A percentile compares a stretch with the other conserved stretches of the same genome.
Conservation (phyloP, 2,888 invertebrate genomes). For the Hyalella azteca region DNA sequence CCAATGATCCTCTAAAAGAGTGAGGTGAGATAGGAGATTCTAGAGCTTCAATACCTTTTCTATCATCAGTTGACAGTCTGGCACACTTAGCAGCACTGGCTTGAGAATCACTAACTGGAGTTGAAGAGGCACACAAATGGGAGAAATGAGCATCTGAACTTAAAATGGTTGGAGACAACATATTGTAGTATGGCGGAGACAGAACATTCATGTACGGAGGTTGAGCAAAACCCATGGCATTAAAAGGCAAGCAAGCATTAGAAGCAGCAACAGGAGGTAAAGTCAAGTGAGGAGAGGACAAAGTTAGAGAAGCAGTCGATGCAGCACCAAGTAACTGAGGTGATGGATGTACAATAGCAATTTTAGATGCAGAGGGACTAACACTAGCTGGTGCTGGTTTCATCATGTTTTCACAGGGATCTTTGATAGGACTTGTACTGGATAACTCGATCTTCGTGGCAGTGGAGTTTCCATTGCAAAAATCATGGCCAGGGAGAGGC, state of each 20-base stretch:
- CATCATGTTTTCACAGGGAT: too few relatives aligned
- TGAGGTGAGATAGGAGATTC: too few relatives aligned
- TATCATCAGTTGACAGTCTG: too few relatives aligned
- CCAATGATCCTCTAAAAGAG: too few relatives aligned
- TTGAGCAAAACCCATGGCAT: not conserved
- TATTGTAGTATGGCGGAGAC: not conserved
- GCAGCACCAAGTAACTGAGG: not conserved
- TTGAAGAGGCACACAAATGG: not conserved
- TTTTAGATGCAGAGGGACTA: not conserved
- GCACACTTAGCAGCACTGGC: not conserved
- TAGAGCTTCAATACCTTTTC: too few relatives aligned
- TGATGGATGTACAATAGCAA: conserved; percentile 18
- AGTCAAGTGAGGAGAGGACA: not conserved
- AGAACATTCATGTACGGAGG: not conserved
- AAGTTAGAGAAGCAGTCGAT: not conserved
- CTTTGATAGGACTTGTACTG: too few relatives aligned
- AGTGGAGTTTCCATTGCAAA: too few relatives aligned
- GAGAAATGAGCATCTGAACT: not conserved
- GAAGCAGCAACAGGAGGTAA: not conserved
- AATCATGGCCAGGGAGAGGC: too few relatives aligned
- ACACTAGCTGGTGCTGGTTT: too few relatives aligned
- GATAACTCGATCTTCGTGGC: too few relatives aligned
- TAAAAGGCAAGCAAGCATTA: not conserved
- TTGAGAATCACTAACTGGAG: not conserved
- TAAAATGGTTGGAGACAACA: not conserved